Conservation (phyloP, 2,113 vertebrate species). For the Periophthalmodon schlosseri region DNA sequence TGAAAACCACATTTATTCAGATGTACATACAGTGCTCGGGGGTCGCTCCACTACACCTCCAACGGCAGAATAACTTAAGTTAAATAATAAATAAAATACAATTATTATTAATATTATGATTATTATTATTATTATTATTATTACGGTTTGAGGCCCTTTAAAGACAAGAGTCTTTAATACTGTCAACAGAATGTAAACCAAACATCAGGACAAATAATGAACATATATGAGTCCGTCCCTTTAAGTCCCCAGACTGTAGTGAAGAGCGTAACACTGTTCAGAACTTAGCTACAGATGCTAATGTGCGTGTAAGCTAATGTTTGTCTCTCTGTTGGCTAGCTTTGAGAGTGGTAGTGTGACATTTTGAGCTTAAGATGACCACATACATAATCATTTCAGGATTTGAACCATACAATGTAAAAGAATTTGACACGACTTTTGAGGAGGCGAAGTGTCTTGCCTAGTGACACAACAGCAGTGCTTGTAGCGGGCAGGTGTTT, state of each 20-base stretch:
- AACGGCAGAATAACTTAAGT: constrained; percentile 10
- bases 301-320: too few relatives aligned
- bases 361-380: too few relatives aligned
- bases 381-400: too few relatives aligned
- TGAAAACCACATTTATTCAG: constrained; percentile 10
- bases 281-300: too few relatives aligned
- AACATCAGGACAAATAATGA: background rate
- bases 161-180: background rate
- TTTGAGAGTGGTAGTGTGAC: too few relatives aligned
- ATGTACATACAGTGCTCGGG: background rate
- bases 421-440: too few relatives aligned
- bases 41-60: background rate
- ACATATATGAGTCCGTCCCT: too few relatives aligned
- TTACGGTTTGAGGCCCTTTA: background rate
- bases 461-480: too few relatives aligned
- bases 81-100: background rate
- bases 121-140: background rate
- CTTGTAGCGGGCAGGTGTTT: too few relatives aligned
- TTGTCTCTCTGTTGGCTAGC: too few relatives aligned
- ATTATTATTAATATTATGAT: constrained; percentile 1
- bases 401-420: too few relatives aligned
- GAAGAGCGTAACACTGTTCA: background rate
- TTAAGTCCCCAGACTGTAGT: background rate
- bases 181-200: background rate
- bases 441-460: too few relatives aligned